phyloP scores from a whole-genome alignment of 2,888 invertebrate species.

The Harpalus rufipes region DNA sequence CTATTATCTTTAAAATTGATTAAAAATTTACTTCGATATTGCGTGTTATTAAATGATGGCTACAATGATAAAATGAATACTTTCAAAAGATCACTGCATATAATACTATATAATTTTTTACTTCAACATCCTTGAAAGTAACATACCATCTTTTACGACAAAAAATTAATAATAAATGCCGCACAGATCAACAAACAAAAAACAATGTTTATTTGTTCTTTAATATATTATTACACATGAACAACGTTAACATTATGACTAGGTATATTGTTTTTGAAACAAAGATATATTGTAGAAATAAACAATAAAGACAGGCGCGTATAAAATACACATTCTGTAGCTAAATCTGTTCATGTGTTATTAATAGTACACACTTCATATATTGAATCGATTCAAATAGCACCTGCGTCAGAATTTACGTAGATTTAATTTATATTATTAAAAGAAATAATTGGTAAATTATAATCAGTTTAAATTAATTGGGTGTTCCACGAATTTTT shows the following conservation, averaged over 20 bases:
- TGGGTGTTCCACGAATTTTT: too few species aligned
- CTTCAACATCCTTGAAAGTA: not conserved
- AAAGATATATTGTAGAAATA: not conserved
- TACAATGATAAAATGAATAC: not conserved
- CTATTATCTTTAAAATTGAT: not conserved
- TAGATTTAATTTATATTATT: not conserved
- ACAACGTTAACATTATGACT: too few species aligned
- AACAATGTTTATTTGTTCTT: not conserved
- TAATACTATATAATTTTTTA: not conserved
- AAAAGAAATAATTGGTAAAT: not conserved
- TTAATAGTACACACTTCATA: slow-evolving; percentile 20
- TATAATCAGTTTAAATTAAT: too few species aligned
- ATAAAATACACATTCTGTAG: not conserved
- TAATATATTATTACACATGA: not conserved
- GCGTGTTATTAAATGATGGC: not conserved
- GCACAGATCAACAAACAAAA: not conserved
- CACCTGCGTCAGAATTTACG: not conserved
- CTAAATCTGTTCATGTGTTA: slow-evolving; percentile 14
- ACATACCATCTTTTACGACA: not conserved
- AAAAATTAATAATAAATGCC: not conserved
- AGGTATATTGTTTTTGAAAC: not conserved
- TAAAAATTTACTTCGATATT: not conserved
- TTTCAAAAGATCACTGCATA: not conserved
- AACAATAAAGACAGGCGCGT: slow-evolving; percentile 9
- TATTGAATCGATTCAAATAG: slow-evolving; percentile 20